Base-by-base conservation (phyloP, 2,797 vertebrate species). In the Capromys pilorides region DNA sequence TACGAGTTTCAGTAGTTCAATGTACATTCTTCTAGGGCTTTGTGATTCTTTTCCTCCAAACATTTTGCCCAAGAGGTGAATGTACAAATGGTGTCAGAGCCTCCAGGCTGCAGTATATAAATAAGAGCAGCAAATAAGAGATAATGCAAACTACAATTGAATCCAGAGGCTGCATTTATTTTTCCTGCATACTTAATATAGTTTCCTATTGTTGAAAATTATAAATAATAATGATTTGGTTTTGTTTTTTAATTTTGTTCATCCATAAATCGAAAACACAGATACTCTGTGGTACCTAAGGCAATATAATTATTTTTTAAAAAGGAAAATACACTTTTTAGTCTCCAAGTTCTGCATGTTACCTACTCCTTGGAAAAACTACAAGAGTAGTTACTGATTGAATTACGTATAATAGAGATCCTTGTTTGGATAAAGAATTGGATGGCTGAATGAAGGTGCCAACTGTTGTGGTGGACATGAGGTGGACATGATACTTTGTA, bases 141-240 rank as follows among this genome's bases (percentile, higher is more conserved):
- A 97, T 97, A 97, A 97, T 97, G 96, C 97, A 97, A 98, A 97
- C 92, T 95, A 97, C 97, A 98, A 98, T 97, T 98, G 97, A 97
- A 98, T 97, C 97, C 97, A 97, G 97, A 97, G 94, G 85, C 89
- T 96, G 91, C 69, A 95, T 97, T 97, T 97, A 95, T 98, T 98
- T 95, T 98, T 96, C 97, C 96, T 98, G 96, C 94, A 93, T 97
- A 95, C 81, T 97, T 97, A 98, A 97, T 96, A 75, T 80, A 83
- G 92, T 97, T 94, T 97, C 95, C 91, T 80, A 97, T 98, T 97
- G 96, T 95, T 97, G 95, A 96, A 96, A 96, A 97, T 94, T 97
- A 90, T 97, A 97, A 98, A 97, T 98, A 98, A 98, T 97, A 96
- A 97, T 94, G 96, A 97, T 97, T 97, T 41, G 33, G 86, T 61